These are phyloP conservation scores for Petrophora chlorosata DNA, from an alignment of 2,888 invertebrate species.

Conservation along the genomic window DNA sequence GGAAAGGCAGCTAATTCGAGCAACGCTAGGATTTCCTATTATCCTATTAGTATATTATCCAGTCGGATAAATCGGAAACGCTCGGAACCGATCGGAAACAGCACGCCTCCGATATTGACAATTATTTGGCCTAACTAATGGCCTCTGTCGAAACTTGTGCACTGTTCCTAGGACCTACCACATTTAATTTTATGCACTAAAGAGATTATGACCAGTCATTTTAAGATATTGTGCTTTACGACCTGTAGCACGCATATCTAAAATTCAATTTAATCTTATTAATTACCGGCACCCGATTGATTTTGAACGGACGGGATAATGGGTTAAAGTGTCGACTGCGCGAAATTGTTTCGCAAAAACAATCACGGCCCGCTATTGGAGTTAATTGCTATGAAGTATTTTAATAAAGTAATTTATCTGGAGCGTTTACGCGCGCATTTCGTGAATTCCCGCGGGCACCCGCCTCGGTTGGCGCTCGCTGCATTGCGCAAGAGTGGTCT, in stretches of 20 bases:
- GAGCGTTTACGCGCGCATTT: slow-evolving; percentile 40
- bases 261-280: slow-evolving; percentile 19
- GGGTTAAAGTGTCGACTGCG: slow-evolving; percentile 18
- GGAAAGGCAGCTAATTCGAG: slow-evolving; percentile 64
- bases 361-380: slow-evolving; percentile 33
- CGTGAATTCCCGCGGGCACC: slow-evolving; percentile 57
- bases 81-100: slow-evolving; percentile 51
- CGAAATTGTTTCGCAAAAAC: slow-evolving; percentile 45
- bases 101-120: slow-evolving; percentile 62
- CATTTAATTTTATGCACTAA: slow-evolving; percentile 62
- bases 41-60: slow-evolving; percentile 56
- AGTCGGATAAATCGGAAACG: slow-evolving; percentile 61
- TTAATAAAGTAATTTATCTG: slow-evolving; percentile 37
- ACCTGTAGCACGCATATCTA: slow-evolving; percentile 9
- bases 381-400: slow-evolving; percentile 31
- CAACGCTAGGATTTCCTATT: slow-evolving; percentile 61
- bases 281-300: slow-evolving; percentile 43
- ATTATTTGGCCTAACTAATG: slow-evolving; percentile 67
- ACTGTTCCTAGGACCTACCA: slow-evolving; percentile 45
- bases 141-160: slow-evolving; percentile 53
- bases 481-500: slow-evolving; percentile 25
- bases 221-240: slow-evolving; percentile 10
- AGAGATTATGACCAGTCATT: slow-evolving; percentile 40
- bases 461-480: slow-evolving; percentile 33
- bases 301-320: slow-evolving; percentile 35